Evolutionary conservation across 2,797 vertebrate genomes (phyloP).

Genomic region (Pangasius larnaudii): DNA sequence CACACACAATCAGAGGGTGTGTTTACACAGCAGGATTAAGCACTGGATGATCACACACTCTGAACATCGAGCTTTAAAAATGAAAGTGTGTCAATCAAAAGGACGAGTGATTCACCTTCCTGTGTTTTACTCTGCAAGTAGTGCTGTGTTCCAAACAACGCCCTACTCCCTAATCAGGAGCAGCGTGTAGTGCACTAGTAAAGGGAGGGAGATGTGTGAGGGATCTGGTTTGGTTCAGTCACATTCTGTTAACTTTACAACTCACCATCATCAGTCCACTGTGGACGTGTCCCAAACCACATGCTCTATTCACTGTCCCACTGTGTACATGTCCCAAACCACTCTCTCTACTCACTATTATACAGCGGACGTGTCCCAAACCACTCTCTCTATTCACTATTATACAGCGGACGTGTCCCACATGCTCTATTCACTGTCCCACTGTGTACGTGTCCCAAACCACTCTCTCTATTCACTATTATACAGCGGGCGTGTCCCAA

Average conservation of each 20-base stretch:
- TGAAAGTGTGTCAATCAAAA: conserved; percentile 4
- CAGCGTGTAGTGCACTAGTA: not conserved
- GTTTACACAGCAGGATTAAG: conserved; percentile 5
- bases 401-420: not conserved
- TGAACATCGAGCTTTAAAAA: not conserved
- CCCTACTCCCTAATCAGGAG: not conserved
- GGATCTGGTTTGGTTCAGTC: not conserved
- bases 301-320: not conserved
- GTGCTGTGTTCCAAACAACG: not conserved
- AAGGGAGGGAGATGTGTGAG: not conserved
- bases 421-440: not conserved
- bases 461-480: not conserved
- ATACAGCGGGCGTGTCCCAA: not conserved
- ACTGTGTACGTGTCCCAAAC: not conserved
- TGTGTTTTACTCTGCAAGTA: not conserved
- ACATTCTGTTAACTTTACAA: not conserved
- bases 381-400: not conserved
- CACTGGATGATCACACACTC: not conserved
- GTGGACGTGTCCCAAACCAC: not conserved
- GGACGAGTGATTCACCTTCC: not conserved
- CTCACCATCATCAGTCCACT: not conserved
- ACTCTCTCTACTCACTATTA: not conserved
- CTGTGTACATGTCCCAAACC: not conserved
- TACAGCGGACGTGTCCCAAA: not conserved
- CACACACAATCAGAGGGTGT: not conserved